A percentile compares a stretch with the other conserved stretches of the same genome.
Evolutionary conservation across 2,113 vertebrate genomes (phyloP).

Genomic region (Ellobius talpinus): DNA sequence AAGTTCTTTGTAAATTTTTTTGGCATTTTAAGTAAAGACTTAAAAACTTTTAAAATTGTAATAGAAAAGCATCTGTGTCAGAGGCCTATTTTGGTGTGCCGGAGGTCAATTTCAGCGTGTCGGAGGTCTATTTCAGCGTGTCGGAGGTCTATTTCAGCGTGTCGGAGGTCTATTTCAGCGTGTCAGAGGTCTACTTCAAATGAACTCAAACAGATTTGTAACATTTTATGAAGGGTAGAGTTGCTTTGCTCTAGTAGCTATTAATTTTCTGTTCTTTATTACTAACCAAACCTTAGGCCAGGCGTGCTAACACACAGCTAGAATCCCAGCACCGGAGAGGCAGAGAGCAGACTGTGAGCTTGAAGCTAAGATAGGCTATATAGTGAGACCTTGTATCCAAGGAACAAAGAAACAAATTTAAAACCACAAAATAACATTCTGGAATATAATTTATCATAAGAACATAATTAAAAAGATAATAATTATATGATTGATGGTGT

Average conservation of each 20-base stretch:
- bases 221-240: conserved; percentile 7
- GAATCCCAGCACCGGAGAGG: background rate
- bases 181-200: background rate
- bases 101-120: too few species aligned
- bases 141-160: too few species aligned
- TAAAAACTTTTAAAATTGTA: background rate
- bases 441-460: background rate
- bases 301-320: background rate
- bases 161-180: too few species aligned
- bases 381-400: background rate
- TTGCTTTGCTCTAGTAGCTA: background rate
- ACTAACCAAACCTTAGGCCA: background rate
- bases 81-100: background rate
- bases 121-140: too few species aligned
- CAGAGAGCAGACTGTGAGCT: background rate
- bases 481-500: too few species aligned
- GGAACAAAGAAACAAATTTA: background rate
- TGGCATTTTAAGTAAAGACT: too few species aligned
- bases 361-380: background rate
- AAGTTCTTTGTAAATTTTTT: too few species aligned
- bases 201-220: conserved; percentile 23
- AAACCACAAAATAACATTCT: conserved; percentile 24
- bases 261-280: too few species aligned
- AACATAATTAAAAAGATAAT: background rate
- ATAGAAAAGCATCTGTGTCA: background rate